These are phyloP conservation scores for Crotalus adamanteus DNA, from an alignment of 2,797 vertebrate genomes.

Conservation along the genomic window DNA sequence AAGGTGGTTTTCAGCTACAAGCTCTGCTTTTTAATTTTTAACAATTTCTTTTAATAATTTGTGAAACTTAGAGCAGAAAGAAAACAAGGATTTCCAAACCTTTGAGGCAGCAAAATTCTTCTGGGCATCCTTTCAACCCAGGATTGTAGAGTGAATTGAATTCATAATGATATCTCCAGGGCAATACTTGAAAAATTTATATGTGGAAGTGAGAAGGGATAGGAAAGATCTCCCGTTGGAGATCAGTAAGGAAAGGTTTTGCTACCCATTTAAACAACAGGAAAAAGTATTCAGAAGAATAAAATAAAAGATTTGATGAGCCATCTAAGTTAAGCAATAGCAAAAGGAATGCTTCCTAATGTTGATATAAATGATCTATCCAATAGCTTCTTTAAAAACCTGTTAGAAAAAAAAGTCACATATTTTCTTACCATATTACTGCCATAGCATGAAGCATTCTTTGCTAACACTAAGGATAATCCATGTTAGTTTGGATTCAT, in stretches of 20 bases:
- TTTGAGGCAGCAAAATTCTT: neutral
- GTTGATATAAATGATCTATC: neutral
- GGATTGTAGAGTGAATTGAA: slow-evolving; percentile 7
- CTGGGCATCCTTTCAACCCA: slow-evolving; percentile 20
- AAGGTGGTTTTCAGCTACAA: slow-evolving; percentile 2
- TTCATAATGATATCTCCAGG: slow-evolving; percentile 29
- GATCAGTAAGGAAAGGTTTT: slow-evolving; percentile 14
- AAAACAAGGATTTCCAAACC: neutral
- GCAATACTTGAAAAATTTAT: slow-evolving; percentile 31
- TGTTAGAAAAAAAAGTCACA: neutral
- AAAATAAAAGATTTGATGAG: slow-evolving; percentile 6
- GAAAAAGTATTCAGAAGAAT: neutral
- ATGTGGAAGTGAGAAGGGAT: neutral
- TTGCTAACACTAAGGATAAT: neutral
- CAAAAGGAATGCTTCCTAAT: neutral
- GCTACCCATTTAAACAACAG: neutral
- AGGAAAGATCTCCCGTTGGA: neutral
- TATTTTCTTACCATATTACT: neutral
- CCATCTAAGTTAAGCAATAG: slow-evolving; percentile 1
- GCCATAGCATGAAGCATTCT: neutral
- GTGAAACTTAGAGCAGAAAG: neutral
- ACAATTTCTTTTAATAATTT: slow-evolving; percentile 4
- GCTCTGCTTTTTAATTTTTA: neutral
- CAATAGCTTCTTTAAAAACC: neutral
- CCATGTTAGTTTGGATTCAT: neutral